Conservation (phyloP, 2,113 vertebrate genomes). For the Colossoma macropomum region DNA sequence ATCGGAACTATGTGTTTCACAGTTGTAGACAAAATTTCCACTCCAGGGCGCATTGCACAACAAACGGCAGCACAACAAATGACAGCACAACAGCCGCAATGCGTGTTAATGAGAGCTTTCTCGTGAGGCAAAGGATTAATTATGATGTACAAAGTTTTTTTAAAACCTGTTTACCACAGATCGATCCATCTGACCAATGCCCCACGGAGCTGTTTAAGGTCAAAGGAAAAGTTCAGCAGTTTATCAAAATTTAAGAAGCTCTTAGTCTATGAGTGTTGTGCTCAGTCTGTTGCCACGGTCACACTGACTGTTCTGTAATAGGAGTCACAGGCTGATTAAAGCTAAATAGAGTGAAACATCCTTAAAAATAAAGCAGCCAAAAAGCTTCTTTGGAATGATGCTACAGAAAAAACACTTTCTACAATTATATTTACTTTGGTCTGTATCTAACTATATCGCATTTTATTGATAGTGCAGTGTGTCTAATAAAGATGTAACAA, state of each 20-base stretch:
- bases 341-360: no score
- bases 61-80: slow-evolving; percentile 24
- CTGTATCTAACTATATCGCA: no score
- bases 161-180: slow-evolving; percentile 5
- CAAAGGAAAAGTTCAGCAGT: neutral
- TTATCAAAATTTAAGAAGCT: neutral
- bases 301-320: neutral
- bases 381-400: no score
- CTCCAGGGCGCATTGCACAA: slow-evolving; percentile 21
- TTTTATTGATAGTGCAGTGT: no score
- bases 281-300: neutral
- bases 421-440: neutral
- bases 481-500: slow-evolving; percentile 18
- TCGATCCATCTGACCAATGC: slow-evolving; percentile 1
- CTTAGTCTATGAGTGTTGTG: neutral
- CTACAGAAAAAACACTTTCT: no score
- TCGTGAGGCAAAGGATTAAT: slow-evolving; percentile 31
- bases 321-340: no score
- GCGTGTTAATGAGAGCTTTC: slow-evolving; percentile 35
- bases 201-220: neutral
- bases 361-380: no score
- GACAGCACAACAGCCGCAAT: slow-evolving; percentile 11
- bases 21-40: slow-evolving; percentile 18
- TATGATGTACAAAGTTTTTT: slow-evolving; percentile 25
- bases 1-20: slow-evolving; percentile 33